Conservation (phyloP, 2,797 vertebrate genomes). For the Mormyrops attenuatus region DNA sequence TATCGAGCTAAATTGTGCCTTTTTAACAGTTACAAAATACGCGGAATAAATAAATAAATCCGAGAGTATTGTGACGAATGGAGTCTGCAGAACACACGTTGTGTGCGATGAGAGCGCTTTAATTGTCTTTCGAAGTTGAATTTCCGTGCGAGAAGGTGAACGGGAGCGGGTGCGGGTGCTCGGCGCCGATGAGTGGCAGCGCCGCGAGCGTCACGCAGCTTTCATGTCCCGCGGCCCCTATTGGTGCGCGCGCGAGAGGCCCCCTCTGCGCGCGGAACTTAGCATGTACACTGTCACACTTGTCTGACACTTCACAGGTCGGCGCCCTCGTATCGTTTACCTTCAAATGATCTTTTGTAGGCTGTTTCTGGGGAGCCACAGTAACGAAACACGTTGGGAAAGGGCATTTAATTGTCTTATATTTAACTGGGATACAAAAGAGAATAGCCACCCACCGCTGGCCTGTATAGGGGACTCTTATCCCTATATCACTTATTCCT, state of each 20-base stretch:
- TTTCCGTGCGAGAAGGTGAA: neutral
- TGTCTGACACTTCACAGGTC: slow-evolving; percentile 11
- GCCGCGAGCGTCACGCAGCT: neutral
- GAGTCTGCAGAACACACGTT: neutral
- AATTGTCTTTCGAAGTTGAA: neutral
- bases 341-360: slow-evolving; percentile 53
- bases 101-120: neutral
- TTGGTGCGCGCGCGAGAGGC: neutral
- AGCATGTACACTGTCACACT: neutral
- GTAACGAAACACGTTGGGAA: slow-evolving; percentile 62
- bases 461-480: slow-evolving; percentile 58
- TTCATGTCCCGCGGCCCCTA: neutral
- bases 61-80: neutral
- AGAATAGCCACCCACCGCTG: slow-evolving; percentile 70
- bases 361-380: slow-evolving; percentile 64
- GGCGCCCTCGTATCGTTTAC: slow-evolving; percentile 9
- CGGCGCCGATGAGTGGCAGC: neutral
- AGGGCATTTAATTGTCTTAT: slow-evolving; percentile 71
- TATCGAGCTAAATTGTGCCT: neutral
- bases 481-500: slow-evolving; percentile 64
- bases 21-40: neutral
- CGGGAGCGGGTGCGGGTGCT: neutral
- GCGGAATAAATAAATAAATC: neutral
- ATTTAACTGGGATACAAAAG: slow-evolving; percentile 67
- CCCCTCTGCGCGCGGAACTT: neutral